Evolutionary conservation across 2,888 invertebrate genomes (phyloP), one percentile per base, ranked within the genome.

Genomic region (Venustoraphidia nigricollis): DNA sequence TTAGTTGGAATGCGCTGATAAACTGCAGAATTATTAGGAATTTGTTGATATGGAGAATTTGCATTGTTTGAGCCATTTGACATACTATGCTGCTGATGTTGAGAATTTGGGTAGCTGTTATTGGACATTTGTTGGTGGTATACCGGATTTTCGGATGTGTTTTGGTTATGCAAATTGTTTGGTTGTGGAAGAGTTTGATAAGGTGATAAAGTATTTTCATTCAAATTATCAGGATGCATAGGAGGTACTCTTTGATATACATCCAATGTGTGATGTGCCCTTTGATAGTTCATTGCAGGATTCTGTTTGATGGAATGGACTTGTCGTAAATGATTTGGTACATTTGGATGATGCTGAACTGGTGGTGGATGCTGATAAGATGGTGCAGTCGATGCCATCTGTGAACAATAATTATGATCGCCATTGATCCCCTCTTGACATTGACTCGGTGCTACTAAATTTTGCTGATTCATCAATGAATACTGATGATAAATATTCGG

Each of bases 121-220:
- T 27, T 27, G 27, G 27, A 27, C 27, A 27, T 27, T 27, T 27
- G 27, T 27, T 27, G 27, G 27, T 27, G 27, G 27, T 27, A 27
- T 27, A 46, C 11, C 9, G 44, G 46, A 52, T 41, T 49, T 27
- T 41, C 9, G 14, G 41, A 36, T 34, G 41, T 37, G 27, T 37
- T 37, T 38, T 41, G 37, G 42, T 36, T 42, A 36, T 48, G 13
- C 49, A 49, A 42, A 51, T 52, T 48, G 52, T 59, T 55, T 38
- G 53, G 51, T 45, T 57, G 55, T 9, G 62, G 59, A 41, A 59
- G 54, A 44, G 59, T 48, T 52, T 63, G 64, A 55, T 63, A 60
- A 34, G 57, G 54, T 10, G 54, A 44, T 51, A 17, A 36, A 14
- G 37, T 10, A 13, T 17, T 38, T 35, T 13, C 17, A 37, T 10